Conservation (phyloP, 30 jellyfish, hydroid and myxozoan genomes). For the Cassiopea andromeda region DNA sequence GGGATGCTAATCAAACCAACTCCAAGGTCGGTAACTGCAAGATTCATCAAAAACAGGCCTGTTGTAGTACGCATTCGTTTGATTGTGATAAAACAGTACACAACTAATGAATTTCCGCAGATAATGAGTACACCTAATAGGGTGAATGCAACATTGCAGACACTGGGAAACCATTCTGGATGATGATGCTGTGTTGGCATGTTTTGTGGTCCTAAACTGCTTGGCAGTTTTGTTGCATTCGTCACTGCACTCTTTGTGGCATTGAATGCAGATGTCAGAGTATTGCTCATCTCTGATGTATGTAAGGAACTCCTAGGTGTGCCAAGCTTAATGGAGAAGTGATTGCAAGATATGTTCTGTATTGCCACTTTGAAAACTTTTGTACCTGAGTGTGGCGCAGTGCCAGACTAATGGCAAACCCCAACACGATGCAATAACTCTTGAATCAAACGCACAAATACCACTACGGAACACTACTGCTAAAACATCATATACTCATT, state of each 20-base stretch:
- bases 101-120: slow-evolving; percentile 40
- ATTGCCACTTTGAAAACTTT: no score
- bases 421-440: no score
- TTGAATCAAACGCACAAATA: no score
- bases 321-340: no score
- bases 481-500: no score
- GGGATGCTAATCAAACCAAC: slow-evolving; percentile 60
- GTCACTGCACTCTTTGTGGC: not conserved
- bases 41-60: slow-evolving; percentile 34
- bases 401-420: no score
- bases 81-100: slow-evolving; percentile 2
- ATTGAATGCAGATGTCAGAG: no score
- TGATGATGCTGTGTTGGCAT: not conserved
- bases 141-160: not conserved
- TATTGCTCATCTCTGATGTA: no score
- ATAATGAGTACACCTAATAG: not conserved
- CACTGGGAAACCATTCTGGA: not conserved
- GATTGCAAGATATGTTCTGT: no score
- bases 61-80: slow-evolving; percentile 37
- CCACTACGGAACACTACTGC: no score
- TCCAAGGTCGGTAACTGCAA: slow-evolving; percentile 61
- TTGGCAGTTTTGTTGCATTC: not conserved
- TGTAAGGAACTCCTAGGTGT: no score
- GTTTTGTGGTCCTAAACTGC: not conserved
- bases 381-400: no score